Base-by-base conservation (phyloP, 2,888 invertebrate genomes). In the Drosophila basisetae region DNA sequence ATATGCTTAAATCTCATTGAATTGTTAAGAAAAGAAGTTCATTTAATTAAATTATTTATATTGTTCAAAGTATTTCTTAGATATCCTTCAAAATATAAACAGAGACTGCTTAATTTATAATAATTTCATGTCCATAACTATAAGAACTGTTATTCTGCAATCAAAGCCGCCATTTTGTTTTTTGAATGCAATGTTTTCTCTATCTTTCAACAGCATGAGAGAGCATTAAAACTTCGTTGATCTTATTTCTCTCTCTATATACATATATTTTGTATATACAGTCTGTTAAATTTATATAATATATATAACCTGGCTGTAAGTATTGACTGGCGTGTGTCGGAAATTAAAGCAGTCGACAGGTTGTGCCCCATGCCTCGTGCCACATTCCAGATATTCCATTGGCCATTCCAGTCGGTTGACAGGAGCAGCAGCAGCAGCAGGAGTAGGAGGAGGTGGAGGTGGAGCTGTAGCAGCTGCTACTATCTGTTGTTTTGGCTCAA, bases 261-360 rank as follows among this genome's bases (percentile, higher is more conserved):
- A 13, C 16, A 13, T n/a, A 18, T 31, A 28, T 16, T 7, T 18
- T 28, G 33, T 16, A 49, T 37, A 3, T 11, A 16, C 13, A 11
- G 22, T 13, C 13, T 33, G 39, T 35, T 37, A 28, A 13, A 39
- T n/a, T 7, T 41, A 25, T 55, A 54, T 35, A 22, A 52, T 31
- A 43, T 37, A 43, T 52, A 10, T 56, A 49, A 54, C 55, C 54
- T 66, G 64, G 49, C 41, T 16, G 54, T 30, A 68, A 41, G 83
- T 43, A 61, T 80, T 73, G 68, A 41, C 59, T 66, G 78, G 58
- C 72, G 73, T 79, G 80, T 67, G 73, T 31, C 81, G 89, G 78
- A 84, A 85, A 84, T 88, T 84, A 84, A 88, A 80, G 83, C 67
- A 64, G 74, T 71, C 39, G 47, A 56, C 66, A 67, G 78, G 25